Percentiles rank a stretch among this genome's conserved stretches.
Conservation (phyloP, 2,113 vertebrate species). For the Triplophysa dalaica region DNA sequence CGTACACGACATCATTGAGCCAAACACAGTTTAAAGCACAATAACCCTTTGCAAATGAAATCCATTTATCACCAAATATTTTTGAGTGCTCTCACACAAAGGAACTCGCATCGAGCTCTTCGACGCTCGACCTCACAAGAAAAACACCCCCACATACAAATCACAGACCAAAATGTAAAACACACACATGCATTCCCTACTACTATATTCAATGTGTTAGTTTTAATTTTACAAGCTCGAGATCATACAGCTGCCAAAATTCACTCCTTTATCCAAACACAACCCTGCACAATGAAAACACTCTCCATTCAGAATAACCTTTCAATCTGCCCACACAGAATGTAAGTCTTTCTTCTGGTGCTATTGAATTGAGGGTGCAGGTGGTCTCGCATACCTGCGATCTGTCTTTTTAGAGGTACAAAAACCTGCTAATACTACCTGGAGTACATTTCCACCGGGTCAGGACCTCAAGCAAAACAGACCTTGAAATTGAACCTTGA, state of each 20-base stretch:
- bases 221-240: slow-evolving; percentile 2
- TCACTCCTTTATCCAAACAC: not conserved
- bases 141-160: not conserved
- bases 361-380: slow-evolving; percentile 8
- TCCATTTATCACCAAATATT: not conserved
- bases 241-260: not conserved
- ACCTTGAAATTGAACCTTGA: slow-evolving; percentile 33
- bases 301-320: slow-evolving; percentile 10
- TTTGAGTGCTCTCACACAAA: not conserved
- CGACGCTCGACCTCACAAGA: too few species aligned
- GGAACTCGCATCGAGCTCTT: not conserved
- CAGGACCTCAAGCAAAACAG: slow-evolving; percentile 31
- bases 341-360: slow-evolving; percentile 18
- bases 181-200: not conserved
- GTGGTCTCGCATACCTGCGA: slow-evolving; percentile 28
- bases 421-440: slow-evolving; percentile 39
- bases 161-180: not conserved
- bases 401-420: slow-evolving; percentile 34
- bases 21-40: too few species aligned
- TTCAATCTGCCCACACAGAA: slow-evolving; percentile 16
- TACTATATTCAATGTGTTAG: not conserved
- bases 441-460: slow-evolving; percentile 42
- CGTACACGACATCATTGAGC: too few species aligned
- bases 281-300: not conserved
- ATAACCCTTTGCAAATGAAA: too few species aligned